Conservation (phyloP, 2,113 vertebrate genomes). For the Dipodomys ordii region DNA sequence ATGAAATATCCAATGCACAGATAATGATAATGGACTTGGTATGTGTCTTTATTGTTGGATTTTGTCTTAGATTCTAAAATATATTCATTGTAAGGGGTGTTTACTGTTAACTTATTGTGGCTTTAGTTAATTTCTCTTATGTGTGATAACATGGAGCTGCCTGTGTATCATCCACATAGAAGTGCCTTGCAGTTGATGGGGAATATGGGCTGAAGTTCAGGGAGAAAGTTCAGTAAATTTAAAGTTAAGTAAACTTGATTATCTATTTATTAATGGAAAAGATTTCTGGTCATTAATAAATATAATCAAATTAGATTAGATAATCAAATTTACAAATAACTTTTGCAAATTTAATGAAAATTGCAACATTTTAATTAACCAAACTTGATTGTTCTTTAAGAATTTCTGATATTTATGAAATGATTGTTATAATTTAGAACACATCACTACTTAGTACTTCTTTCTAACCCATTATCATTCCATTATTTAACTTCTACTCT, state of each 20-base stretch:
- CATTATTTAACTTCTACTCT: neutral
- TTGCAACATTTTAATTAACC: neutral
- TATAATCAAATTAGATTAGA: neutral
- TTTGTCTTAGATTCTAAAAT: neutral
- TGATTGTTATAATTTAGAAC: neutral
- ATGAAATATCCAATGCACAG: neutral
- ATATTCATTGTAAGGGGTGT: neutral
- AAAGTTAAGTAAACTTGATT: no score
- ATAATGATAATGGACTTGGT: neutral
- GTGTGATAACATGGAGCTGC: neutral
- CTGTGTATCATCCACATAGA: neutral
- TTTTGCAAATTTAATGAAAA: neutral
- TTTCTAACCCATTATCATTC: neutral
- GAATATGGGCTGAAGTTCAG: neutral
- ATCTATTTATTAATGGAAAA: no score
- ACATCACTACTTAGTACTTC: neutral
- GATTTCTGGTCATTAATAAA: neutral
- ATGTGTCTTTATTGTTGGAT: neutral
- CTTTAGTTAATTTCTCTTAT: neutral
- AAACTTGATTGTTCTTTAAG: neutral
- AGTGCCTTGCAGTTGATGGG: neutral
- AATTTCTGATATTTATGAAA: slow-evolving; percentile 31
- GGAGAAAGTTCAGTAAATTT: neutral
- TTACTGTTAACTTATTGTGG: neutral
- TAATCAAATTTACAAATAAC: neutral